Conservation (phyloP, 2,797 vertebrate genomes). For the Anableps anableps region DNA sequence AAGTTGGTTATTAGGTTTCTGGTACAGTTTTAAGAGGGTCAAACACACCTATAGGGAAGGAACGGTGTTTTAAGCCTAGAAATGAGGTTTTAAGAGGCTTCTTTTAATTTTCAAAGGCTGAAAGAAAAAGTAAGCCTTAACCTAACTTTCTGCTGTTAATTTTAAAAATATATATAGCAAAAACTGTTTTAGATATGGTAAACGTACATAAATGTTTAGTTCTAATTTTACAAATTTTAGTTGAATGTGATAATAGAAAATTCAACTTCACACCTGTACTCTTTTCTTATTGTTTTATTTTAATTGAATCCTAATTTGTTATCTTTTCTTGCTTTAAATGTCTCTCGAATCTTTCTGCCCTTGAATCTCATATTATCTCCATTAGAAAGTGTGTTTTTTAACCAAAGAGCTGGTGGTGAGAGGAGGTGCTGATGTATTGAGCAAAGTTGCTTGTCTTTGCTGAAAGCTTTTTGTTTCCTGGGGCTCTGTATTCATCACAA, state of each 20-base stretch:
- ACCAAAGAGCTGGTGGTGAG: constrained; percentile 81
- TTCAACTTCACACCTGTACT: constrained; percentile 13
- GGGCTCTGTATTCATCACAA: constrained; percentile 96
- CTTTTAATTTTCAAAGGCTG: not conserved
- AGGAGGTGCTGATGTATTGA: constrained; percentile 94
- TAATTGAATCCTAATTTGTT: constrained; percentile 46
- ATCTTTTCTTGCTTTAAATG: constrained; percentile 50
- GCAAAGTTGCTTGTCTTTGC: constrained; percentile 91
- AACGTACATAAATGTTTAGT: not conserved
- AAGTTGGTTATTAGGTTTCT: constrained; percentile 77
- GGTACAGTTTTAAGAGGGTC: constrained; percentile 80
- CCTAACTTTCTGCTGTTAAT: not conserved
- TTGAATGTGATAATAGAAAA: constrained; percentile 7
- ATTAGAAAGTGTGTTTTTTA: constrained; percentile 84
- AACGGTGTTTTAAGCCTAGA: constrained; percentile 42
- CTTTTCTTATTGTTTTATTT: constrained; percentile 32
- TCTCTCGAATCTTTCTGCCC: constrained; percentile 65
- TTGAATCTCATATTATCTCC: constrained; percentile 74
- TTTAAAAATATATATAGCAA: constrained; percentile 4
- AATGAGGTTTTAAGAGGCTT: constrained; percentile 2
- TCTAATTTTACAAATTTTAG: constrained; percentile 13
- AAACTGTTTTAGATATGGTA: not conserved
- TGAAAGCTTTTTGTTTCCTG: constrained; percentile 89
- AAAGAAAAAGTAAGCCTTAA: constrained; percentile 1
- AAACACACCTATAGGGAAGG: constrained; percentile 70